These are phyloP conservation scores for Distichodus sexfasciatus DNA, from an alignment of 2,797 vertebrate species.

Conservation along the genomic window DNA sequence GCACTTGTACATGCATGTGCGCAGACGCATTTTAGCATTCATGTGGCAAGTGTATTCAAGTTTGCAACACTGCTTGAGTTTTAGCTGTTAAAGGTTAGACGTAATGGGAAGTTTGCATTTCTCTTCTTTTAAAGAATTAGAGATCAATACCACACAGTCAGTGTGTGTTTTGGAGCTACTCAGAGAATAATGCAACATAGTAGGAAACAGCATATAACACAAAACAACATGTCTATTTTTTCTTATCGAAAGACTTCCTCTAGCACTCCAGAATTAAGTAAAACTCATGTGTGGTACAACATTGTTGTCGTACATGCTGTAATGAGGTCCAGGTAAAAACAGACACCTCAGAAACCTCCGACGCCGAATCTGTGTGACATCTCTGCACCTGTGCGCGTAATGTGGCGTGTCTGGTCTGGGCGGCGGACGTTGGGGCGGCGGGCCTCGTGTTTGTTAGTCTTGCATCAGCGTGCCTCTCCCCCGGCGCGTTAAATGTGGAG, in stretches of 20 bases:
- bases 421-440: not conserved
- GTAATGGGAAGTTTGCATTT: conserved; percentile 23
- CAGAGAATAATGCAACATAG: conserved; percentile 2
- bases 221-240: too few relatives aligned
- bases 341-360: not conserved
- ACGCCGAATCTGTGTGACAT: not conserved
- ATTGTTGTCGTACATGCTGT: too few relatives aligned
- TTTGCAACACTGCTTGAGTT: conserved; percentile 17
- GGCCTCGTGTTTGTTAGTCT: conserved; percentile 28
- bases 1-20: conserved; percentile 49
- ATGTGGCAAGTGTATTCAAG: conserved; percentile 13
- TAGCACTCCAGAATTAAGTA: too few relatives aligned
- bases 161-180: not conserved
- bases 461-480: conserved; percentile 17
- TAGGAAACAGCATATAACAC: too few relatives aligned
- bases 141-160: conserved; percentile 9
- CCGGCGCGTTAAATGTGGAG: conserved; percentile 21
- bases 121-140: not conserved
- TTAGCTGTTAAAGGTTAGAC: conserved; percentile 31
- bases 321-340: too few relatives aligned
- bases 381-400: conserved; percentile 8
- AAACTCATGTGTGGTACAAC: too few relatives aligned
- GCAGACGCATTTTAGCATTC: conserved; percentile 33
- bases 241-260: not conserved
- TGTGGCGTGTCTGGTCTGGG: not conserved